phyloP scores from a whole-genome alignment of 2,888 invertebrate genomes.

The Ochropacha duplaris region DNA sequence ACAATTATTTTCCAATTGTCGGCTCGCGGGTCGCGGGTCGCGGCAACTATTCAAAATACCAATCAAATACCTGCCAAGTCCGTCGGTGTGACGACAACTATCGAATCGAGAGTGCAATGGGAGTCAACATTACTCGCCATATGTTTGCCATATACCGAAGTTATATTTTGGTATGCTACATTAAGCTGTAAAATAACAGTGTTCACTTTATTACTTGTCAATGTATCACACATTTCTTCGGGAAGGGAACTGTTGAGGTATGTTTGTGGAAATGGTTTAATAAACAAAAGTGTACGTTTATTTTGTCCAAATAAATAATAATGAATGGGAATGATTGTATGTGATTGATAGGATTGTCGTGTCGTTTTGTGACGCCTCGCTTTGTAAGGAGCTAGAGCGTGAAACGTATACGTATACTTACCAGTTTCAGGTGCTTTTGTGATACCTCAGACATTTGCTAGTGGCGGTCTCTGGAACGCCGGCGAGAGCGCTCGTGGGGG shows the following conservation, averaged over 20 bases:
- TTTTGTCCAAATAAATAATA: constrained; percentile 10
- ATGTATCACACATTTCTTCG: constrained; percentile 47
- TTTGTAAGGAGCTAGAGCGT: constrained; percentile 16
- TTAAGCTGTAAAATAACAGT: constrained; percentile 80
- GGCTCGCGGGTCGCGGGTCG: constrained; percentile 44
- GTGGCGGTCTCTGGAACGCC: constrained; percentile 77
- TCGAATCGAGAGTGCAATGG: constrained; percentile 74
- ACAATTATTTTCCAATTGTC: constrained; percentile 44
- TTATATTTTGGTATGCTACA: constrained; percentile 78
- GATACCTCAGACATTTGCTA: constrained; percentile 80
- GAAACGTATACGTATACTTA: constrained; percentile 63
- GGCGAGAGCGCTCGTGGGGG: constrained; percentile 69
- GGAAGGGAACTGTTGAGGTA: constrained; percentile 29
- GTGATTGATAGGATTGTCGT: constrained; percentile 13
- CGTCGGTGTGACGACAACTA: constrained; percentile 81
- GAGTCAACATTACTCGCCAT: constrained; percentile 67
- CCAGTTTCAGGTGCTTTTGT: constrained; percentile 75
- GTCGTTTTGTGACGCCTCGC: constrained; percentile 17
- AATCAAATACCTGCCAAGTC: constrained; percentile 81
- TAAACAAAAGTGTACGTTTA: not conserved
- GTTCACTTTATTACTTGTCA: constrained; percentile 77
- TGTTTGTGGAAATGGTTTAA: constrained; percentile 25
- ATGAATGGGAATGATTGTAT: constrained; percentile 12
- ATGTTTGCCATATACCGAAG: constrained; percentile 77
- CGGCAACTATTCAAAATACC: constrained; percentile 76